Base-by-base conservation (phyloP, 2,113 vertebrate genomes). In the Pagrus major region DNA sequence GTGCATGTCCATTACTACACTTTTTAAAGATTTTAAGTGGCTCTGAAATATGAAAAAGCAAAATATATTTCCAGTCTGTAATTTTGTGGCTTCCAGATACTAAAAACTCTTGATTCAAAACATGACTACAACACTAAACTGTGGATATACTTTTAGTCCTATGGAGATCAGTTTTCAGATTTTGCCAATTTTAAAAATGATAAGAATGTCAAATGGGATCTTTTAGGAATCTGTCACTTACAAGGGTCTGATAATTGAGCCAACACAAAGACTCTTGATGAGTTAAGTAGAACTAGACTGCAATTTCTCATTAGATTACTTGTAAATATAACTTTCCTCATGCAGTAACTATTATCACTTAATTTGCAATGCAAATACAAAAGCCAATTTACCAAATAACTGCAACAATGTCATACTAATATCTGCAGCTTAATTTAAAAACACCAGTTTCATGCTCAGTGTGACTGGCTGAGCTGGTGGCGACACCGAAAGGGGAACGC, bases 391-490 rank as follows among this genome's bases (percentile, higher is more conserved):
- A 25, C 5, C 12, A 69, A 41, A 39, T 31, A 47, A 9, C 5
- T 6, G 5, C 12, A 18, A 31, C 29, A 63, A 6, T 60, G 16
- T 42, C 41, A 39, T 21, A 79, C 14, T 37, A 61, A 16, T 21
- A 78, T 29, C 29, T 29, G 58, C 25, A 27, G n/a, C 51, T 76
- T 56, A 27, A 29, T 52, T 47, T 64, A 1, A 39, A 67, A 81
- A 58, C 16, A 29, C 39, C 41, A 56, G 33, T 47, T 69, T 63
- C 25, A 29, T 47, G 47, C 31, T 59, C 7, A 59, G 61, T 27
- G 65, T 76, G 58, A 81, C 78, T 54, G 33, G 47, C 81, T 86
- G 80, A 89, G 67, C 66, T 84, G 76, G 66, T 80, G 69, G 80
- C 70, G 65, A 75, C 23, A 84, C 69, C 18, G n/a, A 71, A 63